A percentile compares a stretch with the other conserved stretches of the same genome.
phyloP scores from a whole-genome alignment of 2,113 vertebrate genomes.

The Phaethornis superciliosus region DNA sequence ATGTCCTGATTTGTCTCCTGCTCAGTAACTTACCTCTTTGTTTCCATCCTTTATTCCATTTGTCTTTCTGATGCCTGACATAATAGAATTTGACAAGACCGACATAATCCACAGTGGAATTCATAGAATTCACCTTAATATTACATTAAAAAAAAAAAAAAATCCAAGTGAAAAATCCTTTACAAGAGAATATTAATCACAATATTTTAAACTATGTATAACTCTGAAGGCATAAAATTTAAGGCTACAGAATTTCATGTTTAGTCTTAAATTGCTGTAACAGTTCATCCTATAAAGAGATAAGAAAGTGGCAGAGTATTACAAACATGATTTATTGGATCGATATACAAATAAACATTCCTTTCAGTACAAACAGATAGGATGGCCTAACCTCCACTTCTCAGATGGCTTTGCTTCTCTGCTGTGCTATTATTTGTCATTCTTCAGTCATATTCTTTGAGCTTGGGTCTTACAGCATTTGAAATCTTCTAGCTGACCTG shows the following conservation, averaged over 20 bases:
- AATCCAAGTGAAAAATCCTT: slow-evolving; percentile 6
- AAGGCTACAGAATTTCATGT: neutral
- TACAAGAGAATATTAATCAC: slow-evolving; percentile 46
- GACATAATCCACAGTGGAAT: slow-evolving; percentile 52
- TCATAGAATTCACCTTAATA: slow-evolving; percentile 50
- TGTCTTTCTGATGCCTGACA: slow-evolving; percentile 65
- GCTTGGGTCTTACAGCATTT: neutral
- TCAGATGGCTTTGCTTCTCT: neutral
- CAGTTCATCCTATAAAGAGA: neutral
- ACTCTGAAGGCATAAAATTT: neutral
- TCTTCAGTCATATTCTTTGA: neutral
- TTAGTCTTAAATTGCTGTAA: neutral
- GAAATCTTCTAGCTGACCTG: neutral
- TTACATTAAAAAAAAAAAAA: neutral
- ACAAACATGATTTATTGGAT: neutral
- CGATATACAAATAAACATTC: neutral
- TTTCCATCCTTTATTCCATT: slow-evolving; percentile 56
- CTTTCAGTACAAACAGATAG: neutral
- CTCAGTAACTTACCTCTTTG: slow-evolving; percentile 48
- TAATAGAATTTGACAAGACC: slow-evolving; percentile 63
- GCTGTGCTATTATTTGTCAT: neutral
- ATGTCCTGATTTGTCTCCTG: slow-evolving; percentile 10
- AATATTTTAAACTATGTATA: slow-evolving; percentile 41
- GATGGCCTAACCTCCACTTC: neutral
- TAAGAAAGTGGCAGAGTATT: neutral